Percentiles rank a stretch among this genome's conserved stretches.
Conservation (phyloP, 2,797 vertebrate genomes). For the Rhadinocentrus ornatus region DNA sequence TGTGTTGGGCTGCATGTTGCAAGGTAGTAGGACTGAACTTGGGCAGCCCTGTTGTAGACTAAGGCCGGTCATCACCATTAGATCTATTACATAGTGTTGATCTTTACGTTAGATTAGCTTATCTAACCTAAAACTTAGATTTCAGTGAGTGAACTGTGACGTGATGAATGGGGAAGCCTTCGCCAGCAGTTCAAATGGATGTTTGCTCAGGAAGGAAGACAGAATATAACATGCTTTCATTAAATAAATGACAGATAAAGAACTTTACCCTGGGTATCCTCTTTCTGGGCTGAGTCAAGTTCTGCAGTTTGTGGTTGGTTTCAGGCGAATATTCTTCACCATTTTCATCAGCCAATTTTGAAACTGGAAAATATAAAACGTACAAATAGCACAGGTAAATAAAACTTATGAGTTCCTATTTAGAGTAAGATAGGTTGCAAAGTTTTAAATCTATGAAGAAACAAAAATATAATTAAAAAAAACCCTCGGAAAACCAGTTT, state of each 20-base stretch:
- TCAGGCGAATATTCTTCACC: slow-evolving; percentile 77
- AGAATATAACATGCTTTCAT: neutral
- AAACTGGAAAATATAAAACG: slow-evolving; percentile 75
- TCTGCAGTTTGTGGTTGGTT: slow-evolving; percentile 81
- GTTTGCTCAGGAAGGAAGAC: neutral
- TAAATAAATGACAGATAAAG: neutral
- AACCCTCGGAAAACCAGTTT: neutral
- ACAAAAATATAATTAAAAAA: neutral
- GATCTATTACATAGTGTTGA: slow-evolving; percentile 14
- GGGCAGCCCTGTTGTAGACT: too few species aligned
- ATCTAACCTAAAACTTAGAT: slow-evolving; percentile 9
- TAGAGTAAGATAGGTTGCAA: neutral
- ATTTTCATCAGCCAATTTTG: slow-evolving; percentile 83
- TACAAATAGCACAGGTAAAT: neutral
- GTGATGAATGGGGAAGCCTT: neutral
- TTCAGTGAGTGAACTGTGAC: neutral
- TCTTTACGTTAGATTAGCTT: neutral
- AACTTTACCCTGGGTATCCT: slow-evolving; percentile 88
- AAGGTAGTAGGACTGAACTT: too few species aligned
- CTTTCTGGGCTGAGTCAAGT: slow-evolving; percentile 86
- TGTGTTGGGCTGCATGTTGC: too few species aligned
- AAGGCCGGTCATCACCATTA: neutral
- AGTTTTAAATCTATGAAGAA: neutral
- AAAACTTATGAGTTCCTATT: neutral
- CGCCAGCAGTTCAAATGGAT: neutral